Percentiles rank a stretch among this genome's conserved stretches.
phyloP scores from a whole-genome alignment of 1,140 invertebrate species.

The Tetramorium parvispinum region DNA sequence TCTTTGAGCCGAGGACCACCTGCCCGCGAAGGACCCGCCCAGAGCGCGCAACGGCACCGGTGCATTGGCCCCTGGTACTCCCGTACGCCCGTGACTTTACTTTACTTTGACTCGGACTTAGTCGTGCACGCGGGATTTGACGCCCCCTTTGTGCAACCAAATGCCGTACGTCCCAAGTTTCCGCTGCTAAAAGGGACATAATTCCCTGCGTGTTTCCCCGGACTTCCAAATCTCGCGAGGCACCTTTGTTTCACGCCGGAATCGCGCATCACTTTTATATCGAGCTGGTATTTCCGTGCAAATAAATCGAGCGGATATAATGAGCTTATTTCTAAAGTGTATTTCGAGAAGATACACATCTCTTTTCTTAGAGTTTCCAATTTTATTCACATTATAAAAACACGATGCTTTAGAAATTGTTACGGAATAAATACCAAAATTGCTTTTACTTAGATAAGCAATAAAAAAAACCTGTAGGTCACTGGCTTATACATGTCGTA shows the following conservation, averaged over 20 bases:
- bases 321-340: not conserved
- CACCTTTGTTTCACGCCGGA: not conserved
- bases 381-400: not conserved
- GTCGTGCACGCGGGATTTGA: slow-evolving; percentile 63
- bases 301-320: not conserved
- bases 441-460: not conserved
- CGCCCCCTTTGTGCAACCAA: slow-evolving; percentile 26
- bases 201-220: not conserved
- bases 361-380: not conserved
- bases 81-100: slow-evolving; percentile 62
- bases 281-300: not conserved
- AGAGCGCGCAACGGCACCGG: slow-evolving; percentile 76
- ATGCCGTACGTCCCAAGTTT: slow-evolving; percentile 20
- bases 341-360: not conserved
- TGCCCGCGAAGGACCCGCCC: slow-evolving; percentile 81
- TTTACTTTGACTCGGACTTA: slow-evolving; percentile 79
- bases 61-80: slow-evolving; percentile 83
- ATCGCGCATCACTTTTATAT: not conserved
- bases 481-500: not conserved
- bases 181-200: not conserved
- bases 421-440: not conserved
- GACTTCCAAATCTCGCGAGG: not conserved
- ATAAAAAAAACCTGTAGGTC: not conserved
- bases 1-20: slow-evolving; percentile 85
- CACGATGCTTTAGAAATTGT: not conserved